phyloP scores from a whole-genome alignment of 2,888 invertebrate species.

The Mayetiola destructor region DNA sequence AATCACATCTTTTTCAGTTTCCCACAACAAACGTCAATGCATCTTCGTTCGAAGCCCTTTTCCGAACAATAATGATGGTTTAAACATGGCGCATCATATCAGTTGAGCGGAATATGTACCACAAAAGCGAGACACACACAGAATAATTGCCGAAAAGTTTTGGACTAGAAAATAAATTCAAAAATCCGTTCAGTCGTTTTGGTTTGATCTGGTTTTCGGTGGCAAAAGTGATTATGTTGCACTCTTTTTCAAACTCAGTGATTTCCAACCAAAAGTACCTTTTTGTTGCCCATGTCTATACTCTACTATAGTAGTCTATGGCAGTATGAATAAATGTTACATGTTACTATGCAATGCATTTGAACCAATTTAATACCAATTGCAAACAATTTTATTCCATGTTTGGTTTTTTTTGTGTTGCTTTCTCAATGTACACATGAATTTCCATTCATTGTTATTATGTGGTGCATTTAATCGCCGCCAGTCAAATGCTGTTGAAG shows the following conservation, averaged over 20 bases:
- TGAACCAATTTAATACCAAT: background rate
- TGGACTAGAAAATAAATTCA: too few species aligned
- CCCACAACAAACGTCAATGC: background rate
- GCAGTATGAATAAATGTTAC: too few species aligned
- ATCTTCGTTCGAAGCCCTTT: background rate
- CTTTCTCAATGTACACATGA: background rate
- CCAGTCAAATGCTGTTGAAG: background rate
- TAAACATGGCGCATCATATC: background rate
- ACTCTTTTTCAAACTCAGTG: background rate
- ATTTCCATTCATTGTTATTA: background rate
- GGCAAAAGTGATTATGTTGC: conserved; percentile 8
- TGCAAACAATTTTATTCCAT: background rate
- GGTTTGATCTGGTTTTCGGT: too few species aligned
- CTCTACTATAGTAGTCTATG: too few species aligned
- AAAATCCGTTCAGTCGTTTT: too few species aligned
- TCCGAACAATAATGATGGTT: background rate
- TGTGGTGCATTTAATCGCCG: conserved; percentile 9
- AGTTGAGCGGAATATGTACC: background rate
- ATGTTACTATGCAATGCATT: too few species aligned
- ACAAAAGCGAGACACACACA: background rate
- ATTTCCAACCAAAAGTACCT: background rate
- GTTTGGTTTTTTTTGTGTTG: background rate
- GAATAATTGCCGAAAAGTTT: background rate
- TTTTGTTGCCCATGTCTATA: background rate
- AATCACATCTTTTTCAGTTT: background rate